Percentiles rank a stretch among this genome's conserved stretches.
phyloP scores from a whole-genome alignment of 2,888 invertebrate genomes.

The Pyrgus malvae region DNA sequence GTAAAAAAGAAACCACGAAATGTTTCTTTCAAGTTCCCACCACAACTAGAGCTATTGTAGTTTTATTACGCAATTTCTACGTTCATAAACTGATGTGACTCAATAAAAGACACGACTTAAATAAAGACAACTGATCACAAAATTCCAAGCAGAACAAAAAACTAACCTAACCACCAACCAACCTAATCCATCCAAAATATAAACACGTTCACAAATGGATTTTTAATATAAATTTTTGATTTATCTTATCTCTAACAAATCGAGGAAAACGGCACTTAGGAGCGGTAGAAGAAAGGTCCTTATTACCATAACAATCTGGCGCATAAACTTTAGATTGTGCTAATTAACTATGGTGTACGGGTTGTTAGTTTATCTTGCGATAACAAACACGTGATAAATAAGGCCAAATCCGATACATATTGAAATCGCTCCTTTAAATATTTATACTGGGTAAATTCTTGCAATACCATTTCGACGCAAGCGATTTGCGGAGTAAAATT shows the following conservation, averaged over 20 bases:
- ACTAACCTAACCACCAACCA: neutral
- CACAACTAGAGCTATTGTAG: no score
- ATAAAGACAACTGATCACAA: neutral
- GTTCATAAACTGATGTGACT: no score
- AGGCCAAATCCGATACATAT: constrained; percentile 51
- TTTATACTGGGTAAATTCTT: constrained; percentile 30
- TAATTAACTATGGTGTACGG: constrained; percentile 68
- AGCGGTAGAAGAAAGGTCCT: constrained; percentile 48
- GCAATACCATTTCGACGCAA: no score
- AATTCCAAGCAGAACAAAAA: neutral
- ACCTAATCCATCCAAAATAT: constrained; percentile 18
- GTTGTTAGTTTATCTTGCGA: constrained; percentile 54
- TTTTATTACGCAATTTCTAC: no score
- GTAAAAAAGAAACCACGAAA: no score
- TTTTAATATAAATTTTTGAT: constrained; percentile 46
- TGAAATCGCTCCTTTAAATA: constrained; percentile 39
- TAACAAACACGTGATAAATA: constrained; percentile 51
- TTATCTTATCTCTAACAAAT: constrained; percentile 72
- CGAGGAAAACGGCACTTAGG: constrained; percentile 71
- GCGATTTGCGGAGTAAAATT: no score
- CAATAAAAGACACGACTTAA: neutral
- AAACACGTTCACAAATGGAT: constrained; percentile 40
- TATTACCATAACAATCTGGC: constrained; percentile 77
- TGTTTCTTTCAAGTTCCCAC: no score
- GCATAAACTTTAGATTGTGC: constrained; percentile 76